phyloP scores from a whole-genome alignment of 2,113 vertebrate genomes.

The Arvicanthis niloticus region DNA sequence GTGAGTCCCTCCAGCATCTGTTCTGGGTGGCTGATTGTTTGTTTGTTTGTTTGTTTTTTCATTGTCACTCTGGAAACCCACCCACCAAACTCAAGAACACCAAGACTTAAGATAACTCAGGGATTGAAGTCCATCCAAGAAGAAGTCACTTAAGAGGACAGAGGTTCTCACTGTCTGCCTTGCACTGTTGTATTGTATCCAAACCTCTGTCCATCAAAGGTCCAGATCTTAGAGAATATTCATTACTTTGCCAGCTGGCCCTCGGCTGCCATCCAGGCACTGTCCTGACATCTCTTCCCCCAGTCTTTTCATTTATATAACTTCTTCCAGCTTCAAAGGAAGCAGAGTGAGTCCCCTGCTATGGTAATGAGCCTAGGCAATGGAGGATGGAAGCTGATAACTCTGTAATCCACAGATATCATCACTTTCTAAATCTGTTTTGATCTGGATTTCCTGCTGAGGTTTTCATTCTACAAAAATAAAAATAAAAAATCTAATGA shows the following conservation, averaged over 20 bases:
- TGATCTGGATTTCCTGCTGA: not conserved
- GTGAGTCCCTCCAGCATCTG: not conserved
- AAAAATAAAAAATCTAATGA: constrained; percentile 12
- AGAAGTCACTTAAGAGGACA: not conserved
- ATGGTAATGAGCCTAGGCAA: not conserved
- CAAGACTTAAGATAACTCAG: not conserved
- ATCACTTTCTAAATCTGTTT: not conserved
- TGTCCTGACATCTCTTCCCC: not conserved
- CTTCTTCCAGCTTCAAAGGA: constrained; percentile 34
- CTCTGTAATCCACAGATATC: not conserved
- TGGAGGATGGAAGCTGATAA: not conserved
- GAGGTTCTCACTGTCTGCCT: not conserved
- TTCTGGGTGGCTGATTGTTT: not conserved
- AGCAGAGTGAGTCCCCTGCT: not conserved
- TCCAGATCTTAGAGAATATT: not conserved
- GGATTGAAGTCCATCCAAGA: not conserved
- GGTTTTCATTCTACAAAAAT: not conserved
- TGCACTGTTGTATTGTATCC: not conserved
- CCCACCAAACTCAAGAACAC: not conserved
- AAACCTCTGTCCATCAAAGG: not conserved
- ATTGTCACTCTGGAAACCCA: not conserved
- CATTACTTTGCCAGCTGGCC: not conserved
- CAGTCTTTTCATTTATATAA: not conserved
- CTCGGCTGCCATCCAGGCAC: not conserved
- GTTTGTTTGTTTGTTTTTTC: too few species aligned